phyloP scores from a whole-genome alignment of 1,140 invertebrate species.

The Melanaphis sacchari region DNA sequence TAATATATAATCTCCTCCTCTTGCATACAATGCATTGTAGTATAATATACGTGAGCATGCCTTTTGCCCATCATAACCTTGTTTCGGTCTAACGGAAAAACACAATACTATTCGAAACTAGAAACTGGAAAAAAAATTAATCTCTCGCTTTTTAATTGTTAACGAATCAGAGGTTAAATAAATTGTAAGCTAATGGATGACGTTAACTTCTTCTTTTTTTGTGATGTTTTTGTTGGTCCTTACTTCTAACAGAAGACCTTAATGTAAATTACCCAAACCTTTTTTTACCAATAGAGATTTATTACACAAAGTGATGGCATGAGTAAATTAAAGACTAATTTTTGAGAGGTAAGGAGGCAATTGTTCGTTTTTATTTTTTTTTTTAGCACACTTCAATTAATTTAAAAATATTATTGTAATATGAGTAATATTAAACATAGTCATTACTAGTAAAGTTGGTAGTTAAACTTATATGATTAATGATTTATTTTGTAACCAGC shows the following conservation, averaged over 20 bases:
- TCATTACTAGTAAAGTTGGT: not conserved
- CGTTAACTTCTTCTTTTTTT: too few species aligned
- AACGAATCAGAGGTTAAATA: not conserved
- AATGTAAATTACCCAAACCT: too few species aligned
- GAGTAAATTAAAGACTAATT: too few species aligned
- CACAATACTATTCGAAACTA: not conserved
- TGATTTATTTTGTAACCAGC: not conserved
- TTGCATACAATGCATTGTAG: not conserved
- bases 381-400: too few species aligned
- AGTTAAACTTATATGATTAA: not conserved
- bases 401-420: too few species aligned
- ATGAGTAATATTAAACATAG: too few species aligned
- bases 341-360: too few species aligned
- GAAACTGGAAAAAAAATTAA: not conserved
- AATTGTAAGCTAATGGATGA: not conserved
- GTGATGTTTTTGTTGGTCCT: too few species aligned
- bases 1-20: not conserved
- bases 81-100: constrained; percentile 11
- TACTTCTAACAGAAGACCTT: too few species aligned
- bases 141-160: not conserved
- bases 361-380: too few species aligned
- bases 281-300: too few species aligned
- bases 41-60: not conserved
- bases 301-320: too few species aligned
- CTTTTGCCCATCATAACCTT: not conserved